phyloP scores from a whole-genome alignment of 2,888 invertebrate genomes.

The Latrodectus elegans region DNA sequence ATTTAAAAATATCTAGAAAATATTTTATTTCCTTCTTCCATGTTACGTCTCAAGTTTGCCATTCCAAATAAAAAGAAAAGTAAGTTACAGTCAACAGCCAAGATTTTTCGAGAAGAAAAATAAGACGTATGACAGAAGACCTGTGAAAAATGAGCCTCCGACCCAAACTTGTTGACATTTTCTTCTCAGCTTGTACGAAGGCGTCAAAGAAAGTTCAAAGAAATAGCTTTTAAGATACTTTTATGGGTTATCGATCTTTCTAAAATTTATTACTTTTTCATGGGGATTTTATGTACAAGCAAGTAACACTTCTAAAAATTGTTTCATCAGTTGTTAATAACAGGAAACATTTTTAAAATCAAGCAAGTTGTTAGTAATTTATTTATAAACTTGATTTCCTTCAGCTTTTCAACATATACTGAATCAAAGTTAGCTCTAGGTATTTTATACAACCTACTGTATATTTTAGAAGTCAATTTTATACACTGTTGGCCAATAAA shows the following conservation, averaged over 20 bases:
- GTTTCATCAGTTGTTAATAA: background rate
- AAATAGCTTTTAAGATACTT: constrained; percentile 64
- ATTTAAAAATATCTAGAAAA: constrained; percentile 11
- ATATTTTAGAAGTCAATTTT: too few relatives aligned
- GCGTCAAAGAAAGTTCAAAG: constrained; percentile 59
- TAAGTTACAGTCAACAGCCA: constrained; percentile 51
- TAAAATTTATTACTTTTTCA: constrained; percentile 61
- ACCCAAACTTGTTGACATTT: constrained; percentile 63
- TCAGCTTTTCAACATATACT: too few relatives aligned
- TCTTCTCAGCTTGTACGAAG: constrained; percentile 56
- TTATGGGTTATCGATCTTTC: constrained; percentile 63
- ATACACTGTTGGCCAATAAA: too few relatives aligned
- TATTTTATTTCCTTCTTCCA: constrained; percentile 47
- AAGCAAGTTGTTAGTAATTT: background rate
- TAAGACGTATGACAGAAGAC: constrained; percentile 62
- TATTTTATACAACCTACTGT: too few relatives aligned
- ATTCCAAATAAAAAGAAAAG: constrained; percentile 24
- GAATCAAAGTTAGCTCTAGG: too few relatives aligned
- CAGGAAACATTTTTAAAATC: background rate
- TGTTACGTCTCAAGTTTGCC: constrained; percentile 40
- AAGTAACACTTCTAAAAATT: background rate
- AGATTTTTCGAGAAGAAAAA: constrained; percentile 48
- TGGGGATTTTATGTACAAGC: background rate
- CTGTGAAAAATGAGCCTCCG: constrained; percentile 57
- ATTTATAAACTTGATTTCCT: too few relatives aligned